Percentiles rank a stretch among this genome's conserved stretches.
Evolutionary conservation across 2,888 invertebrate genomes (phyloP).

Genomic region (Tiphia femorata): DNA sequence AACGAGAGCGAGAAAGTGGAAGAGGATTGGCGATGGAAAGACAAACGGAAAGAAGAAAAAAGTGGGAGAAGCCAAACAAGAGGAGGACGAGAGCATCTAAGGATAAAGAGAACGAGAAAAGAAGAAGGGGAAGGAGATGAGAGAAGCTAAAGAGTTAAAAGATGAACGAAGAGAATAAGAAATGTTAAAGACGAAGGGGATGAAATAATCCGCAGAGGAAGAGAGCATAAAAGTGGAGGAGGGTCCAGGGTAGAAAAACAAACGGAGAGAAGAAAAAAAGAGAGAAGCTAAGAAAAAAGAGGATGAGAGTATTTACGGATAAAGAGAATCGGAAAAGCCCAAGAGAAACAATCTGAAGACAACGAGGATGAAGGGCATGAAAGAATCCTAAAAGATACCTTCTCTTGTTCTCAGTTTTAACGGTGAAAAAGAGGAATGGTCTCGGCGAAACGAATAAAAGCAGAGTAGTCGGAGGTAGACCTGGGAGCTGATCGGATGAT

Average conservation of each 20-base stretch:
- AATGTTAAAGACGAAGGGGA: too few relatives aligned
- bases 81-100: not conserved
- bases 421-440: too few relatives aligned
- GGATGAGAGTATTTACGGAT: not conserved
- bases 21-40: not conserved
- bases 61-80: not conserved
- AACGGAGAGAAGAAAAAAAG: not conserved
- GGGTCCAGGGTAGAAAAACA: not conserved
- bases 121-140: not conserved
- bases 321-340: too few relatives aligned
- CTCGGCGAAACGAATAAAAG: too few relatives aligned
- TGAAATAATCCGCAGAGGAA: too few relatives aligned
- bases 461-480: too few relatives aligned
- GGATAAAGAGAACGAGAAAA: not conserved
- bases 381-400: too few relatives aligned
- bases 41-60: not conserved
- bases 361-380: too few relatives aligned
- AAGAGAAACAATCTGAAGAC: too few relatives aligned
- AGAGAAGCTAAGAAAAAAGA: not conserved
- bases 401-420: too few relatives aligned
- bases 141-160: not conserved
- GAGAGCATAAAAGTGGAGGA: too few relatives aligned
- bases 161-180: not conserved
- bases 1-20: not conserved
- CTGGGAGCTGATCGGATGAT: too few relatives aligned